Percentiles rank a stretch among this genome's conserved stretches.
Evolutionary conservation across 2,113 vertebrate genomes (phyloP).

Genomic region (Cranoglanis bouderius): DNA sequence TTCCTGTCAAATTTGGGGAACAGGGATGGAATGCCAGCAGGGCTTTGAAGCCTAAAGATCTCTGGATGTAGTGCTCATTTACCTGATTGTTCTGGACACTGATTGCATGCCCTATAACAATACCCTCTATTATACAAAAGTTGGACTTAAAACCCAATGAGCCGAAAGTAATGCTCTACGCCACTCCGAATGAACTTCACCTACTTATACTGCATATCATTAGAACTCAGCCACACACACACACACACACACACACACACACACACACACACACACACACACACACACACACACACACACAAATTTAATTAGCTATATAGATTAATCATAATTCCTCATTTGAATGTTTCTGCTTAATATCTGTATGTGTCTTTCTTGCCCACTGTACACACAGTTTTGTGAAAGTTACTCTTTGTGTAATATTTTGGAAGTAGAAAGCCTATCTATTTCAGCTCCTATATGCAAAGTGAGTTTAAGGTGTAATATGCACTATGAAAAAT

Average conservation of each 20-base stretch:
- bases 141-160: not conserved
- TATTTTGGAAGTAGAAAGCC: not conserved
- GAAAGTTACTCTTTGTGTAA: not conserved
- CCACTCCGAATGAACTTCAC: not conserved
- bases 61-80: not conserved
- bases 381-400: not conserved
- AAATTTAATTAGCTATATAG: not conserved
- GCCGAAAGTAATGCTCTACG: not conserved
- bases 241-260: too few species aligned
- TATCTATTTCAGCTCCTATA: not conserved
- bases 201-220: not conserved
- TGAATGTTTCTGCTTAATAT: not conserved
- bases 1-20: not conserved
- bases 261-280: too few species aligned
- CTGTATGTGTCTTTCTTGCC: not conserved
- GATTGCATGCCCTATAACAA: slow-evolving; percentile 9
- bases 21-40: not conserved
- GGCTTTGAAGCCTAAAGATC: not conserved
- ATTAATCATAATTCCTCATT: not conserved
- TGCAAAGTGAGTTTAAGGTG: slow-evolving; percentile 2
- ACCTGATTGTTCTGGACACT: slow-evolving; percentile 1
- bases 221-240: not conserved
- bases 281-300: too few species aligned
- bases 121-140: not conserved
- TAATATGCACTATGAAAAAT: slow-evolving; percentile 4